phyloP scores from a whole-genome alignment of 1,140 invertebrate genomes.

The Acyrthosiphon pisum region DNA sequence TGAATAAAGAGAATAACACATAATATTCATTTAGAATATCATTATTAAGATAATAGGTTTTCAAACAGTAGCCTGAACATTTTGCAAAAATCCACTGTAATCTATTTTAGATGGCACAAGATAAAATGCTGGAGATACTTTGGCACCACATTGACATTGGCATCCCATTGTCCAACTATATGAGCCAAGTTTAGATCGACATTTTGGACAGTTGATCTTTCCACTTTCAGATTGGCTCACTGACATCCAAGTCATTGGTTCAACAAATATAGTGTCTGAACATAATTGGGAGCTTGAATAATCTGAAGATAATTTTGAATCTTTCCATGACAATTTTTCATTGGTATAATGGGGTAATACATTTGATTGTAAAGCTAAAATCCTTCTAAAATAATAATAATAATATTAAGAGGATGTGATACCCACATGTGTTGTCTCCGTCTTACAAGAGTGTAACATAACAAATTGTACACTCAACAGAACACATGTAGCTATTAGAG shows the following conservation, averaged over 20 bases:
- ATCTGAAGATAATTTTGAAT: conserved; percentile 60
- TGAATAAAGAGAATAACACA: neutral
- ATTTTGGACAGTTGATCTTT: conserved; percentile 85
- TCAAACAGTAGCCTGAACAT: conserved; percentile 82
- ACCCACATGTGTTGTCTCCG: too few relatives aligned
- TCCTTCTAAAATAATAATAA: conserved; percentile 64
- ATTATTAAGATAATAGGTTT: neutral
- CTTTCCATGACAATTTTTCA: conserved; percentile 66
- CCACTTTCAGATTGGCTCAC: conserved; percentile 74
- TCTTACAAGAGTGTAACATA: too few relatives aligned
- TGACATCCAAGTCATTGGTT: conserved; percentile 84
- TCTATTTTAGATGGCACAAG: conserved; percentile 85
- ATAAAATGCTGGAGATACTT: conserved; percentile 85
- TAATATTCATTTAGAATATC: neutral
- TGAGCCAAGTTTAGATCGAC: conserved; percentile 78
- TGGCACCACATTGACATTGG: conserved; percentile 82
- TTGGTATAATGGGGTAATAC: conserved; percentile 73
- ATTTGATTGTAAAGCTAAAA: conserved; percentile 80
- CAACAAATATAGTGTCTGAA: conserved; percentile 77
- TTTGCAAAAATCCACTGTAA: conserved; percentile 84
- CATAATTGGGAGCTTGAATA: conserved; percentile 64
- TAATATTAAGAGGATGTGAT: too few relatives aligned
- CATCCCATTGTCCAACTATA: conserved; percentile 86
- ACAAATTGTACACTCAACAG: too few relatives aligned
- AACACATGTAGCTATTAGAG: too few relatives aligned